These are phyloP conservation scores for Pegea sp. DNA, from an alignment of 23 tunicate species.

Conservation along the genomic window DNA sequence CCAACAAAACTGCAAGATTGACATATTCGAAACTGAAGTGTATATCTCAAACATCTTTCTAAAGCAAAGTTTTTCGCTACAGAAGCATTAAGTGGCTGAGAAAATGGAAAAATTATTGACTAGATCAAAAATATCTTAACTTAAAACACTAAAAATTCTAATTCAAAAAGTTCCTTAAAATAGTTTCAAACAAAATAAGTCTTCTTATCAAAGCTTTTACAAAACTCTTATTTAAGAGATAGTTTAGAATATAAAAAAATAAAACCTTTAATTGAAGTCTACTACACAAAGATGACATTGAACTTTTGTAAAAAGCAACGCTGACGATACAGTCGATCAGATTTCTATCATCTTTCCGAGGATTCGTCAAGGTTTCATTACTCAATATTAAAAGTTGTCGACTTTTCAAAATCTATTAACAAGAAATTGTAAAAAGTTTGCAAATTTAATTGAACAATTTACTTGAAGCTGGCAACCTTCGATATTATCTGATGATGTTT, in stretches of 20 bases:
- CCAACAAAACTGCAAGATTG: conserved; percentile 27
- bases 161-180: no score
- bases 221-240: no score
- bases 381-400: background rate
- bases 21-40: conserved; percentile 19
- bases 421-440: no score
- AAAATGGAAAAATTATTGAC: no score
- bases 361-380: background rate
- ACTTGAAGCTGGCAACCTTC: no score
- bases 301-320: background rate
- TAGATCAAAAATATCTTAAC: no score
- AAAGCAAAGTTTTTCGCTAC: conserved; percentile 2
- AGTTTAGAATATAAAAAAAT: background rate
- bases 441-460: no score
- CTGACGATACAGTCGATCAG: background rate
- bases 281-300: background rate
- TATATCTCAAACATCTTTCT: conserved; percentile 29
- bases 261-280: background rate
- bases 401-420: background rate
- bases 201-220: no score
- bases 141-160: no score
- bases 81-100: conserved; percentile 5
- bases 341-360: conserved; percentile 1
- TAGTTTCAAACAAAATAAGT: no score
- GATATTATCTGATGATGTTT: no score